Conservation (phyloP, 2,113 vertebrate genomes). For the Garra rufa region DNA sequence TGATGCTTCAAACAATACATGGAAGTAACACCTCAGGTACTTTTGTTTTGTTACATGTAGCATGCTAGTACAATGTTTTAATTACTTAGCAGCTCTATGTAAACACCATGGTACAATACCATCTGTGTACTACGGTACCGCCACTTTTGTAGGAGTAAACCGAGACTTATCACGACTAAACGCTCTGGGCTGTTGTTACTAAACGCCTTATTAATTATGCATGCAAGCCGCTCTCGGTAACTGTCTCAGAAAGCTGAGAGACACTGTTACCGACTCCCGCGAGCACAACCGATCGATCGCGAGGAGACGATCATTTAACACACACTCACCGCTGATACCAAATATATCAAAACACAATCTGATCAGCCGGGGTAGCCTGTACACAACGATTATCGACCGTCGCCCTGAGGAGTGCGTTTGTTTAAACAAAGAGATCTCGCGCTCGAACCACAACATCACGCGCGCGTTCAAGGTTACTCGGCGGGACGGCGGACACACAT, state of each 20-base stretch:
- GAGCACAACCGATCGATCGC: slow-evolving; percentile 52
- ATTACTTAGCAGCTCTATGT: neutral
- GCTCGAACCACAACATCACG: neutral
- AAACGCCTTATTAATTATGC: slow-evolving; percentile 58
- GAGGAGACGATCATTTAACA: slow-evolving; percentile 23
- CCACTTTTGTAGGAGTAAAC: neutral
- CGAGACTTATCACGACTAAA: slow-evolving; percentile 1
- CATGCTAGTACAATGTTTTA: neutral
- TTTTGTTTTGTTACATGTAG: neutral
- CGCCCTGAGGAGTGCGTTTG: neutral
- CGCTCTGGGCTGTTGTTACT: slow-evolving; percentile 37
- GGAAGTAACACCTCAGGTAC: too few relatives aligned
- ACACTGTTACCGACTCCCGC: slow-evolving; percentile 37
- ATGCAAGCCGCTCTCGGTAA: slow-evolving; percentile 39
- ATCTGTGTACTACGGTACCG: neutral
- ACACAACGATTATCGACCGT: neutral
- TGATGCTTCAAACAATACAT: neutral
- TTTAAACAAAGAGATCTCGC: slow-evolving; percentile 7
- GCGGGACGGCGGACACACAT: neutral
- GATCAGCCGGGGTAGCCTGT: too few relatives aligned
- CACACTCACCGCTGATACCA: slow-evolving; percentile 32
- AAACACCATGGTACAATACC: neutral
- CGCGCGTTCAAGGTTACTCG: slow-evolving; percentile 48
- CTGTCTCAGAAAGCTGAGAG: slow-evolving; percentile 16
- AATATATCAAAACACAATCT: slow-evolving; percentile 6